Base-by-base conservation (phyloP, 1,140 invertebrate species). In the Patella vulgata region DNA sequence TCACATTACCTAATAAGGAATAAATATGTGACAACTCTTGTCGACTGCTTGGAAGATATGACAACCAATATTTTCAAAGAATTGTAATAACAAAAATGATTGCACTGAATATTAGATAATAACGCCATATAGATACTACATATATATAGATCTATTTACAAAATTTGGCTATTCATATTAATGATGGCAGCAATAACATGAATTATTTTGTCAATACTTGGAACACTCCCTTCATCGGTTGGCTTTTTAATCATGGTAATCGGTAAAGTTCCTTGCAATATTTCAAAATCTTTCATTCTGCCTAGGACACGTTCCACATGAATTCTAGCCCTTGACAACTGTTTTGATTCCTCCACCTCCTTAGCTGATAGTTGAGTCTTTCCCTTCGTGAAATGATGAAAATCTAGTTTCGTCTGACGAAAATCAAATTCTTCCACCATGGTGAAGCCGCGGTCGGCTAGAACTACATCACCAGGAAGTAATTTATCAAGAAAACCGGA, bases 371-470 rank as follows among this genome's bases (percentile, higher is more conserved):
- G n/a, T 39, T 60, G 62, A 14, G 33, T 8, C 14, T 36, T 36
- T 36, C 33, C 33, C 14, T 36, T 36, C 14, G 33, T 36, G 33
- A 36, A 36, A 36, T 5, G 14, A 8, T 5, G 33, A 36, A 8
- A 36, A 36, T 36, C 33, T 36, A 36, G 14, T 14, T 36, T 36
- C 33, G 14, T 14, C 5, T 14, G 5, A 8, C 33, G 5, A 8
- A 36, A 36, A 8, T 5, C 33, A 36, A 36, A 36, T 36, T 36
- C 6, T 14, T 28, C 27, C 6, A 9, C 6, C 19, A 51, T 23
- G 54, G 73, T 68, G 66, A 84, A 84, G 14, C 82, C 82, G 78
- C 82, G 82, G 59, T 84, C 81, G 8, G 79, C 82, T 48, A 85
- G 68, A 57, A 85, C 74, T 12, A 64, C 19, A 70, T 84, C 83